Base-by-base conservation (phyloP, 2,888 invertebrate species). In the Palloptera scutellata region DNA sequence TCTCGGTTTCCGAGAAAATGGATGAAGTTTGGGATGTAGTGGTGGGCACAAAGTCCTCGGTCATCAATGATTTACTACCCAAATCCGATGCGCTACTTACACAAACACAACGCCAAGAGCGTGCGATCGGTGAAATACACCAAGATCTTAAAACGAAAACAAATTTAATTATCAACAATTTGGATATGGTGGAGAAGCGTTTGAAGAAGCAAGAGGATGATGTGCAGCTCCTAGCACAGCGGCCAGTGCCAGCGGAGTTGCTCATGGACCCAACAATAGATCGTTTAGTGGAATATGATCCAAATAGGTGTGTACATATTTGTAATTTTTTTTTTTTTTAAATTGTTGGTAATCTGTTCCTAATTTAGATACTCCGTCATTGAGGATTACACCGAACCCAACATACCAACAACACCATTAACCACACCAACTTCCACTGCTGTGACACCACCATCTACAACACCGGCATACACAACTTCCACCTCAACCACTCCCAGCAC, bases 11-110 rank as follows among this genome's bases (percentile, higher is more conserved):
- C 0, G 93, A 94, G 80, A 94, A 94, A 84, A 94, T 95, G 93
- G 94, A 95, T 77, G 93, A 95, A 84, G 94, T 95, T 4, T 95
- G 94, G 94, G 92, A 93, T 80, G 93, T 94, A 5, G 93, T 95
- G 12, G 93, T 94, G 1, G 94, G 94, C 13, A 94, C 94, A 3
- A 95, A 95, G 81, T 93, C 92, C 77, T 93, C 94, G 0, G 93
- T 95, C 0, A 94, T 95, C 0, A 94, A 95, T 81, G 91, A 93
- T 81, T 86, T 95, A 62, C 89, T 95, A 51, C 94, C 95, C 1
- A 95, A 95, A 84, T 94, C 94, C 0, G 94, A 95, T 80, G 93
- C 94, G 76, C 85, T 95, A 6, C 85, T 95, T 13, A 92, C 93
- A 1, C 94, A 95, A 83, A 94, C 93, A 0, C 94, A 94, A 78